Percentiles rank a stretch among this genome's conserved stretches.
phyloP scores from a whole-genome alignment of 2,797 vertebrate species.

The Danio jaintianensis region DNA sequence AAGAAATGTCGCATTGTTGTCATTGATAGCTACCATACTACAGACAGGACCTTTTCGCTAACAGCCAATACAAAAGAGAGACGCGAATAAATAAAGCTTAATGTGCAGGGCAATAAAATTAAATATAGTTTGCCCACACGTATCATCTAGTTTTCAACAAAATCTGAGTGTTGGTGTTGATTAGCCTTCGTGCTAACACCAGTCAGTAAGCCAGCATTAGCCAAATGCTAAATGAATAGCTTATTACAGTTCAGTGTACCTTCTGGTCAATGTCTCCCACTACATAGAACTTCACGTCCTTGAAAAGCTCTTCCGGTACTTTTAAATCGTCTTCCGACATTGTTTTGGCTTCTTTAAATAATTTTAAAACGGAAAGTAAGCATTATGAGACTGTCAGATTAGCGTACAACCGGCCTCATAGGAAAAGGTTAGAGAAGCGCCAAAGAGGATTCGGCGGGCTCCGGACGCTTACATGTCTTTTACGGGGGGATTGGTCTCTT shows the following conservation, averaged over 20 bases:
- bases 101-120: neutral
- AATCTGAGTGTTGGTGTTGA: neutral
- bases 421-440: slow-evolving; percentile 67
- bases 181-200: slow-evolving; percentile 34
- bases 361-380: slow-evolving; percentile 41
- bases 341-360: slow-evolving; percentile 55
- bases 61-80: neutral
- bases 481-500: neutral
- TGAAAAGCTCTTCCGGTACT: slow-evolving; percentile 91
- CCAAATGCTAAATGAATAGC: slow-evolving; percentile 59
- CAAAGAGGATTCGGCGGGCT: slow-evolving; percentile 77
- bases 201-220: slow-evolving; percentile 49
- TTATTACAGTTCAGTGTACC: slow-evolving; percentile 73
- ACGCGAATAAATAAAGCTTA: neutral
- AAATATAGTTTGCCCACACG: neutral
- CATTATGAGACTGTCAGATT: slow-evolving; percentile 47
- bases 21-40: slow-evolving; percentile 22
- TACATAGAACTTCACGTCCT: slow-evolving; percentile 96
- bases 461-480: slow-evolving; percentile 59
- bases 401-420: slow-evolving; percentile 24
- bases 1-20: slow-evolving; percentile 23
- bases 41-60: neutral
- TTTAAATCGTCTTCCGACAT: slow-evolving; percentile 84
- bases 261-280: slow-evolving; percentile 95
- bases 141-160: neutral